Evolutionary conservation across 2,113 vertebrate species (phyloP).

Genomic region (Ammodytes marinus): DNA sequence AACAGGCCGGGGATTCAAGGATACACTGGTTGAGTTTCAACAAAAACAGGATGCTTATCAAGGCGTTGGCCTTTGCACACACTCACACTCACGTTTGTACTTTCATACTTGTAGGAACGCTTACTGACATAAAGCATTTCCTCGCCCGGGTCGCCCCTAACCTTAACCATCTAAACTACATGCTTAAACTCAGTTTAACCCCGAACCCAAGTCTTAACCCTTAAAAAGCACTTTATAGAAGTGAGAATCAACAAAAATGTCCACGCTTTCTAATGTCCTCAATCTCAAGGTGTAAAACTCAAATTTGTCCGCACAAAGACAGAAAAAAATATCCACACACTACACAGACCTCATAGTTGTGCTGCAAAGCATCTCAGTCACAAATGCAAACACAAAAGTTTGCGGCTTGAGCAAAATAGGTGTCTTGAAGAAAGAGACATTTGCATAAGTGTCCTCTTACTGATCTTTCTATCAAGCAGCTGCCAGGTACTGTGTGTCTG

Average conservation of each 20-base stretch:
- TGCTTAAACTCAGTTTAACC: not conserved
- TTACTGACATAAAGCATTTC: not conserved
- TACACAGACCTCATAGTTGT: not conserved
- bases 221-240: not conserved
- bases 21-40: constrained; percentile 26
- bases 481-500: not conserved
- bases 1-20: constrained; percentile 22
- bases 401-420: not conserved
- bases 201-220: not conserved
- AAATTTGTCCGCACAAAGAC: not conserved
- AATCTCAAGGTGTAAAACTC: not conserved
- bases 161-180: not conserved
- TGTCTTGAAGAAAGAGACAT: not conserved
- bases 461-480: not conserved
- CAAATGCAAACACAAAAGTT: not conserved
- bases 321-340: not conserved
- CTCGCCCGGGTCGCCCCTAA: not conserved
- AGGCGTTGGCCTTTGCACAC: constrained; percentile 35
- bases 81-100: not conserved
- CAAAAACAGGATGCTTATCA: constrained; percentile 65
- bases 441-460: not conserved
- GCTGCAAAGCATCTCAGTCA: not conserved
- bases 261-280: not conserved
- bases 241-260: not conserved
- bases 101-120: not conserved